These are phyloP conservation scores for Clivina fossor DNA, from an alignment of 2,888 invertebrate genomes.

Conservation along the genomic window DNA sequence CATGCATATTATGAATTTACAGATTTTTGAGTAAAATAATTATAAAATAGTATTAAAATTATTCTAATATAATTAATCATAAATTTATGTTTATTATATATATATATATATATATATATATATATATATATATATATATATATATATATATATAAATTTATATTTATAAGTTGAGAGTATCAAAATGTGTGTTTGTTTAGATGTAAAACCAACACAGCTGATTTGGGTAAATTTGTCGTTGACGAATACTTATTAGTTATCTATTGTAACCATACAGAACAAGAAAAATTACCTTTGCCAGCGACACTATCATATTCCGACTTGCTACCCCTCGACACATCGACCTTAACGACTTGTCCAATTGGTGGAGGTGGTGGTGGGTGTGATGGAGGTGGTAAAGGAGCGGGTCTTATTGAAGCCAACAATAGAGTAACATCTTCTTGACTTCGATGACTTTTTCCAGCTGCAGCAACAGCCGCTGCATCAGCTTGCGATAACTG, in stretches of 20 bases:
- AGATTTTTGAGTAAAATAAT: too few species aligned
- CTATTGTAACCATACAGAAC: background rate
- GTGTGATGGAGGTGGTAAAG: slow-evolving; percentile 76
- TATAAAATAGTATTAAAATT: too few species aligned
- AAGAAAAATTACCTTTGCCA: slow-evolving; percentile 47
- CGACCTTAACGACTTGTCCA: slow-evolving; percentile 71
- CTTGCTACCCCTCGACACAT: slow-evolving; percentile 53
- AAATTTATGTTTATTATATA: too few species aligned
- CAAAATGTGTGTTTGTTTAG: background rate
- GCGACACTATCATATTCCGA: slow-evolving; percentile 48
- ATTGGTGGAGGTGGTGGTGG: slow-evolving; percentile 78
- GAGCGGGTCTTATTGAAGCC: slow-evolving; percentile 51
- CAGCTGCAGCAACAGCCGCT: slow-evolving; percentile 39
- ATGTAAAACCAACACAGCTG: too few species aligned
- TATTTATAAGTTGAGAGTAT: too few species aligned
- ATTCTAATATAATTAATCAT: too few species aligned
- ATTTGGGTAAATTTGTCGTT: too few species aligned
- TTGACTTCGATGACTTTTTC: slow-evolving; percentile 67
- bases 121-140: too few species aligned
- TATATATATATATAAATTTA: too few species aligned
- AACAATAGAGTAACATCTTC: slow-evolving; percentile 62
- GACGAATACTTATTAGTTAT: too few species aligned
- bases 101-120: too few species aligned
- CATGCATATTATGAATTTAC: too few species aligned
- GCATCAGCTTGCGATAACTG: slow-evolving; percentile 46